These are phyloP conservation scores for Orchestia grillus DNA, from an alignment of 1,140 invertebrate genomes.

Conservation along the genomic window DNA sequence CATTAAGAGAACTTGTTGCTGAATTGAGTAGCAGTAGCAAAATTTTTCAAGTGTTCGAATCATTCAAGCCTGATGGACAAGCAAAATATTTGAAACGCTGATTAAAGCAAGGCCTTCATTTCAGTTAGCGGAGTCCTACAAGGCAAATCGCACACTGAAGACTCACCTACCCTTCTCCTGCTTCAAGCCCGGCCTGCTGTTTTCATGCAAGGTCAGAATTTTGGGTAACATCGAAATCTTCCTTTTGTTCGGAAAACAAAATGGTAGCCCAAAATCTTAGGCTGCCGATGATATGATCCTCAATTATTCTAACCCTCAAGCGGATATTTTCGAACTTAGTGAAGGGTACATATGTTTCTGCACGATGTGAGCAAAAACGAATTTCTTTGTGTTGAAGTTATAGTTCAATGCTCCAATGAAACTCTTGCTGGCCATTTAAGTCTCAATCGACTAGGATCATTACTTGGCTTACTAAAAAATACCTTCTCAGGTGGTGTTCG, in stretches of 20 bases:
- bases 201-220: conserved; percentile 58
- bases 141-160: conserved; percentile 78
- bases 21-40: too few species aligned
- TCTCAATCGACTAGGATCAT: not conserved
- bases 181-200: conserved; percentile 74
- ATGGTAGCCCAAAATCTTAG: too few species aligned
- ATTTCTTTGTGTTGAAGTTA: too few species aligned
- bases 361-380: too few species aligned
- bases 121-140: not conserved
- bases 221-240: not conserved
- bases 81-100: not conserved
- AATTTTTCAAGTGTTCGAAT: not conserved
- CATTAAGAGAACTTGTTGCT: not conserved
- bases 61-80: not conserved
- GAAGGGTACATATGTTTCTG: too few species aligned
- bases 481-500: conserved; percentile 76
- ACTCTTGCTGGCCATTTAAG: not conserved
- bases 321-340: too few species aligned
- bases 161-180: conserved; percentile 83
- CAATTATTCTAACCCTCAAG: too few species aligned
- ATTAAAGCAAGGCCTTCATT: too few species aligned
- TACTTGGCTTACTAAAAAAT: not conserved
- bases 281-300: too few species aligned
- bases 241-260: not conserved
- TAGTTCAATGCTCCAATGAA: not conserved